A percentile compares a stretch with the other conserved stretches of the same genome.
Conservation (phyloP, 2,113 vertebrate species). For the Salvelinus sp. region DNA sequence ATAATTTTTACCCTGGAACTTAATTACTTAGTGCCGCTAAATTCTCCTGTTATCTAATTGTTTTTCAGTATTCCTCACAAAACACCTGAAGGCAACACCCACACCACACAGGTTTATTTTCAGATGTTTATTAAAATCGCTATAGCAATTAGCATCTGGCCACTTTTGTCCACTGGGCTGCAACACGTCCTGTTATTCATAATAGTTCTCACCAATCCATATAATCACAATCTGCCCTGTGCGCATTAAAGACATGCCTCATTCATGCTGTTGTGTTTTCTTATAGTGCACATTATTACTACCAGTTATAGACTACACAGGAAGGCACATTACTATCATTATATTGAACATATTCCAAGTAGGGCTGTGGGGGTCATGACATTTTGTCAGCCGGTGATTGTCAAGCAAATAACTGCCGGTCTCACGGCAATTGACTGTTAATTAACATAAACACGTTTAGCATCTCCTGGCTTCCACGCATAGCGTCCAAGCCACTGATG, state of each 20-base stretch:
- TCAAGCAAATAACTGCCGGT: too few species aligned
- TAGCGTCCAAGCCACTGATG: too few species aligned
- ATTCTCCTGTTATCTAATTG: background rate
- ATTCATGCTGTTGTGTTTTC: background rate
- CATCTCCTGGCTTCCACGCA: too few species aligned
- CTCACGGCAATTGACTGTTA: too few species aligned
- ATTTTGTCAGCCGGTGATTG: too few species aligned
- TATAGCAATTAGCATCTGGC: background rate
- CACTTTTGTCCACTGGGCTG: background rate
- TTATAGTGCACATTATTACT: background rate
- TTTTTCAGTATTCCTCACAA: background rate
- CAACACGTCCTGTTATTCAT: slow-evolving; percentile 3
- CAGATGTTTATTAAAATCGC: background rate
- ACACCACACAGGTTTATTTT: background rate
- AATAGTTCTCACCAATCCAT: background rate
- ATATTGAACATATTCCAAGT: too few species aligned
- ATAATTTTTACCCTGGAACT: slow-evolving; percentile 18
- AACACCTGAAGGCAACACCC: background rate
- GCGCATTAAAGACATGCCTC: background rate
- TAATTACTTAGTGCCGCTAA: slow-evolving; percentile 9
- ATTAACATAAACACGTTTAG: too few species aligned
- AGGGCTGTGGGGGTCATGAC: too few species aligned
- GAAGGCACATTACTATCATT: too few species aligned
- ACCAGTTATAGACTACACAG: background rate
- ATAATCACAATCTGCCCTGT: background rate